Conservation (phyloP, 2,888 invertebrate genomes). For the Abrostola tripartita region DNA sequence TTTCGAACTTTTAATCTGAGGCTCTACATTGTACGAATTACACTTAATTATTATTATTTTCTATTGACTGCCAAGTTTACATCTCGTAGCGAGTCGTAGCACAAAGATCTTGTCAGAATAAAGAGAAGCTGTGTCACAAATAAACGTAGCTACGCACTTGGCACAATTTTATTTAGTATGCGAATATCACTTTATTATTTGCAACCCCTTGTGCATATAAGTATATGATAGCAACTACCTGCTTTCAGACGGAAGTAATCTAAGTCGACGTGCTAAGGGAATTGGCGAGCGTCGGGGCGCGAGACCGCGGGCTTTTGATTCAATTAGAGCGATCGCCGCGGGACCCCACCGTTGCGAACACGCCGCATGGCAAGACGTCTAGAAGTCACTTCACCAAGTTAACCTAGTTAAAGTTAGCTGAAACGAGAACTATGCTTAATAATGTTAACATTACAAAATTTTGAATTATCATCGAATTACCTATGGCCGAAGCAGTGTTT, state of each 20-base stretch:
- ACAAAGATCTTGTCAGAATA: too few species aligned
- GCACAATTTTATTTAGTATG: background rate
- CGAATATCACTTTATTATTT: constrained; percentile 8
- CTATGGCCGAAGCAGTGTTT: background rate
- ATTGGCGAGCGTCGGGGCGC: constrained; percentile 68
- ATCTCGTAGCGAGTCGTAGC: too few species aligned
- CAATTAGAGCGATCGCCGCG: constrained; percentile 79
- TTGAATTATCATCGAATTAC: background rate
- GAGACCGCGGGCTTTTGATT: constrained; percentile 75
- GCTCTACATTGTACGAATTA: too few species aligned
- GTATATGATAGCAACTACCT: constrained; percentile 25
- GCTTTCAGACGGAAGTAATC: constrained; percentile 71
- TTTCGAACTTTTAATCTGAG: too few species aligned
- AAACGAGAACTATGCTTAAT: constrained; percentile 3
- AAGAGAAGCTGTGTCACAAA: too few species aligned
- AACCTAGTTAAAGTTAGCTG: constrained; percentile 40
- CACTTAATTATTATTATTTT: too few species aligned
- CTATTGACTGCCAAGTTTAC: too few species aligned
- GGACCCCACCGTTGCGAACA: constrained; percentile 55
- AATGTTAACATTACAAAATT: constrained; percentile 1
- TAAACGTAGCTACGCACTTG: too few species aligned
- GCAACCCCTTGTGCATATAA: constrained; percentile 46
- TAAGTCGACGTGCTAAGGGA: constrained; percentile 82
- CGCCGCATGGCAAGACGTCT: constrained; percentile 32
- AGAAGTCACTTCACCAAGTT: constrained; percentile 42